Evolutionary conservation across 2,797 vertebrate genomes (phyloP).

Genomic region (Poeciliopsis presidionis): DNA sequence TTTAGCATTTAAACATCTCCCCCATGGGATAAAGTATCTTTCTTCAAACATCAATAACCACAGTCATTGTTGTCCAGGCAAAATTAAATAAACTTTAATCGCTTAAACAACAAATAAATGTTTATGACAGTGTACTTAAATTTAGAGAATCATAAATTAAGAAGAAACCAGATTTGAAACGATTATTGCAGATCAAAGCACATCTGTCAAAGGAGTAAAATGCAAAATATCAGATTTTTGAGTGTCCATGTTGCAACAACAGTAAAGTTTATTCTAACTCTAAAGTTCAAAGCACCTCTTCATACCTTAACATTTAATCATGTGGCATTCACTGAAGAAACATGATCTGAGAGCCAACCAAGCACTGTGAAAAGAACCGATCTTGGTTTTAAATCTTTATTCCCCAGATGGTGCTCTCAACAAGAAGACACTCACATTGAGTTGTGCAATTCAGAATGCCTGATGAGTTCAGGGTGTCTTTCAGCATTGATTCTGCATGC

Average conservation of each 20-base stretch:
- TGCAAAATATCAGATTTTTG: not conserved
- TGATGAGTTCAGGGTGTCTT: conserved; percentile 49
- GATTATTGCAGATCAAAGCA: not conserved
- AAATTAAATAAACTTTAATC: conserved; percentile 26
- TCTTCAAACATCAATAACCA: conserved; percentile 58
- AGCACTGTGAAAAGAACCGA: conserved; percentile 20
- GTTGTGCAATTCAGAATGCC: conserved; percentile 46
- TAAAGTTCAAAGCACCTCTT: conserved; percentile 31
- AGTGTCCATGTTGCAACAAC: conserved; percentile 4
- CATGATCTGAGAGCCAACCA: conserved; percentile 43
- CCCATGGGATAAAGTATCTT: conserved; percentile 51
- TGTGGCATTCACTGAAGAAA: conserved; percentile 48
- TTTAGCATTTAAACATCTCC: conserved; percentile 63
- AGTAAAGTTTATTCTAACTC: conserved; percentile 21
- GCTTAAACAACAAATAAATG: conserved; percentile 31
- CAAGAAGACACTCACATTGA: conserved; percentile 46
- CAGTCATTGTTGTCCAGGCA: conserved; percentile 51
- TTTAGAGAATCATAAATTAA: conserved; percentile 22
- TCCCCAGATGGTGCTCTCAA: conserved; percentile 22
- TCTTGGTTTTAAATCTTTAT: conserved; percentile 46
- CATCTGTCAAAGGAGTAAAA: not conserved
- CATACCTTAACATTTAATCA: conserved; percentile 37
- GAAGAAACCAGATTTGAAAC: not conserved
- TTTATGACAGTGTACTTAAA: conserved; percentile 24
- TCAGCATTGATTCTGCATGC: conserved; percentile 69